Base-by-base conservation (phyloP, 2,113 vertebrate species). In the Isurus oxyrinchus region DNA sequence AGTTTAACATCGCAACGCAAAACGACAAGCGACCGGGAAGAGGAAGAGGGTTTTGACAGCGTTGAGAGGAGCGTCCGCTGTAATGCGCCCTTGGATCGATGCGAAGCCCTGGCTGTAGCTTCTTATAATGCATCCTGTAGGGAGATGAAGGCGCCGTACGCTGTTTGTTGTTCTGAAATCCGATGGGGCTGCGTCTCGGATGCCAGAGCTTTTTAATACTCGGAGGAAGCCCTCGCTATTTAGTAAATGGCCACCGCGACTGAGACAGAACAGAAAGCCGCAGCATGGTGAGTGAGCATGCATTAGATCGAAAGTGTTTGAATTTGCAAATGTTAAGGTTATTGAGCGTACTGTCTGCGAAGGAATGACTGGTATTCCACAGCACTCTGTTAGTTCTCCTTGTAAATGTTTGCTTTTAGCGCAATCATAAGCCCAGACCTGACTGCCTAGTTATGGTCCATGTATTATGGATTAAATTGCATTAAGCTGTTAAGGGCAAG, bases 191-290 rank as follows among this genome's bases (percentile, higher is more conserved):
- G 16, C 44, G 53, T 23, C 1, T 40, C 44, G 19, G 31, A 57
- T 35, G 13, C 90, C 27, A n/a, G 55, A 27, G 55, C n/a, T 27
- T 90, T 88, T 93, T 40, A 14, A 40, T 8, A 40, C 61, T 63
- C 2, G 57, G 57, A 40, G 59, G 57, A 59, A 40, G 31, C 90
- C 19, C 16, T 94, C 3, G 57, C 14, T 6, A 2, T 25, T 25
- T 7, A 40, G 90, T 94, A 63, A 94, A 94, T 94, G 90, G 90
- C 90, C 90, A 94, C 90, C 90, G 90, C 90, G 35, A 2, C n/a
- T 63, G 57, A n/a, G 1, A 40, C 35, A 94, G 90, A 94, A 7
- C 57, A 66, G 59, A 94, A 66, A 63, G 8, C 35, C 5, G 61
- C 90, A 94, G 16, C 90, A 40, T 94, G 90, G 90, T 94, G 66